Conservation (phyloP, 1,140 invertebrate genomes). For the Aphelinus certus region DNA sequence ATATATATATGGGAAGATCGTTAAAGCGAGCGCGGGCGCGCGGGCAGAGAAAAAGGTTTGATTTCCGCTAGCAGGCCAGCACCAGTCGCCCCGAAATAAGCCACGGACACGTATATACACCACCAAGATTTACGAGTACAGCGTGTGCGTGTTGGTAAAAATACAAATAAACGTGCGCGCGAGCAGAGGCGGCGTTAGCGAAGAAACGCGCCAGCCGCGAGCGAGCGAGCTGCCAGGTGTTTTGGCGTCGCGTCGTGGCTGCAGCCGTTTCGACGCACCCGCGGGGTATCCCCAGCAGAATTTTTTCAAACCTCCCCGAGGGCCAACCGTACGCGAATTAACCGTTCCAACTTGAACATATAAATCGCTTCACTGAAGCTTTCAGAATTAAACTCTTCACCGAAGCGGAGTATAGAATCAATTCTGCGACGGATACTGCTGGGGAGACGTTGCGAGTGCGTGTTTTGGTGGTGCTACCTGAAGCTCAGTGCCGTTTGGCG, state of each 20-base stretch:
- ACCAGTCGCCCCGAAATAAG: slow-evolving; percentile 22
- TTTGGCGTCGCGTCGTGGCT: background rate
- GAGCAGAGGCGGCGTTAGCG: background rate
- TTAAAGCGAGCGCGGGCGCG: background rate
- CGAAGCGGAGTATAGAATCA: too few relatives aligned
- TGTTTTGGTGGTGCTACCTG: slow-evolving; percentile 61
- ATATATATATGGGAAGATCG: background rate
- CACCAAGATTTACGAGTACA: slow-evolving; percentile 24
- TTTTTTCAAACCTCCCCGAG: background rate
- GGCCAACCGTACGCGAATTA: too few relatives aligned
- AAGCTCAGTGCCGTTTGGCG: slow-evolving; percentile 67
- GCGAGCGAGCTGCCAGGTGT: background rate
- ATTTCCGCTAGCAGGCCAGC: slow-evolving; percentile 13
- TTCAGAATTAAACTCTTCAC: too few relatives aligned
- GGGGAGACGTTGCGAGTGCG: too few relatives aligned
- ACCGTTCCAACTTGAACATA: too few relatives aligned
- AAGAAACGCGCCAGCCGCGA: too few relatives aligned
- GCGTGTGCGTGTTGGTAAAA: slow-evolving; percentile 8
- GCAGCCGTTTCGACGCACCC: too few relatives aligned
- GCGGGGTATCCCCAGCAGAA: slow-evolving; percentile 34
- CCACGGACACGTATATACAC: background rate
- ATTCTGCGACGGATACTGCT: too few relatives aligned
- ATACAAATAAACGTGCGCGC: slow-evolving; percentile 33
- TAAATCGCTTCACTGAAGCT: too few relatives aligned
- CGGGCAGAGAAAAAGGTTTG: slow-evolving; percentile 5